A percentile compares a stretch with the other conserved stretches of the same genome.
Evolutionary conservation across 2,113 vertebrate species (phyloP).

Genomic region (Hassar affinis): DNA sequence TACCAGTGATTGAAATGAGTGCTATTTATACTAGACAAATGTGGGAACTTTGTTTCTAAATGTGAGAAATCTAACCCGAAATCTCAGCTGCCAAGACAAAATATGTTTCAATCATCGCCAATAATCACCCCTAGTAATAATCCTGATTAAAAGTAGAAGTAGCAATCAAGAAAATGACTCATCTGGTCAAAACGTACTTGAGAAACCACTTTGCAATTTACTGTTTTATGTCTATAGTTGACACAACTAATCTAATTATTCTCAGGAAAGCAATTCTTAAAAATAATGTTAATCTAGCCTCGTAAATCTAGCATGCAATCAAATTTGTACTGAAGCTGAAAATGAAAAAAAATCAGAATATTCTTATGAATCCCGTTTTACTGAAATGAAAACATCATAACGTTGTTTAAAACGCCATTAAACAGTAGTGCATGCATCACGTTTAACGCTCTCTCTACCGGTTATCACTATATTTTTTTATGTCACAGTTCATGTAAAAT

Average conservation of each 20-base stretch:
- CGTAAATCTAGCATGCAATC: too few relatives aligned
- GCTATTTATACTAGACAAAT: background rate
- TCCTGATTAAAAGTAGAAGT: background rate
- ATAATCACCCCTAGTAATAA: background rate
- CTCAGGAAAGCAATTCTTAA: background rate
- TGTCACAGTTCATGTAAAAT: background rate
- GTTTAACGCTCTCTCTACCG: background rate
- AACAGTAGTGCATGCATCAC: background rate
- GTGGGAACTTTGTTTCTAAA: background rate
- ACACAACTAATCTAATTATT: too few relatives aligned
- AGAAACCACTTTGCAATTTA: background rate
- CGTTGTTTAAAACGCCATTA: too few relatives aligned
- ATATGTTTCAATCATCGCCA: background rate
- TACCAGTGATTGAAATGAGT: background rate
- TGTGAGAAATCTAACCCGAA: background rate
- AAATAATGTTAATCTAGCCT: too few relatives aligned
- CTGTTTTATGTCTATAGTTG: background rate
- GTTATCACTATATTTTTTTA: background rate
- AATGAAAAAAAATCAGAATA: background rate
- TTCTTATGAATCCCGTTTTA: background rate
- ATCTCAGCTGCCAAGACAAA: background rate
- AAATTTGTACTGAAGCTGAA: too few relatives aligned
- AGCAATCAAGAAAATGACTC: background rate
- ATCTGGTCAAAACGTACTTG: background rate
- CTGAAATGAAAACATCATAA: background rate